Evolutionary conservation across 1,140 invertebrate genomes (phyloP).

Genomic region (Brachionus plicatilis): DNA sequence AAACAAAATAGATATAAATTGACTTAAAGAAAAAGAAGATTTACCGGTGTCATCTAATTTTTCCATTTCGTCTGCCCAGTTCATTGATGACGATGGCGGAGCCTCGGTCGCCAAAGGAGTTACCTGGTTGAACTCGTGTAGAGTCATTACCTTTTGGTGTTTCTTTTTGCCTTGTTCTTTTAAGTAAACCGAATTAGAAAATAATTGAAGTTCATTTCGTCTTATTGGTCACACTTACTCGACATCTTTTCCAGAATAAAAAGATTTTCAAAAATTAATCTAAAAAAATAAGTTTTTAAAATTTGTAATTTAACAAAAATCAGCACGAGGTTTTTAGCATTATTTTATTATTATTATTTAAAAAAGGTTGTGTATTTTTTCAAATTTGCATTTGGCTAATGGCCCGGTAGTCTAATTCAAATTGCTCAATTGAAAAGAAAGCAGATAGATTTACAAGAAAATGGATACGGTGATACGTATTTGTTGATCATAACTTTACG

Average conservation of each 20-base stretch:
- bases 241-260: neutral
- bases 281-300: neutral
- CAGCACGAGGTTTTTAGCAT: neutral
- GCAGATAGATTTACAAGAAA: neutral
- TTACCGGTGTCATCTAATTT: neutral
- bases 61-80: conserved; percentile 40
- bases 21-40: neutral
- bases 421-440: neutral
- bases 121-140: neutral
- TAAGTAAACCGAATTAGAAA: neutral
- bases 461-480: neutral
- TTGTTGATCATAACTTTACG: neutral
- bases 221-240: neutral
- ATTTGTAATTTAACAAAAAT: neutral
- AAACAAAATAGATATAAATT: too few relatives aligned
- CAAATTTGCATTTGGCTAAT: neutral
- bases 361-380: neutral
- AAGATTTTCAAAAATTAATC: neutral
- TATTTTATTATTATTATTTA: neutral
- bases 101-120: neutral
- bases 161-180: conserved; percentile 38
- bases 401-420: neutral
- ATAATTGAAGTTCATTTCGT: neutral
- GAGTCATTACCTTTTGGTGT: neutral
- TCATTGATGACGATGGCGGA: neutral